Evolutionary conservation across 2,113 vertebrate species (phyloP).

Genomic region (Sclerurus mexicanus): DNA sequence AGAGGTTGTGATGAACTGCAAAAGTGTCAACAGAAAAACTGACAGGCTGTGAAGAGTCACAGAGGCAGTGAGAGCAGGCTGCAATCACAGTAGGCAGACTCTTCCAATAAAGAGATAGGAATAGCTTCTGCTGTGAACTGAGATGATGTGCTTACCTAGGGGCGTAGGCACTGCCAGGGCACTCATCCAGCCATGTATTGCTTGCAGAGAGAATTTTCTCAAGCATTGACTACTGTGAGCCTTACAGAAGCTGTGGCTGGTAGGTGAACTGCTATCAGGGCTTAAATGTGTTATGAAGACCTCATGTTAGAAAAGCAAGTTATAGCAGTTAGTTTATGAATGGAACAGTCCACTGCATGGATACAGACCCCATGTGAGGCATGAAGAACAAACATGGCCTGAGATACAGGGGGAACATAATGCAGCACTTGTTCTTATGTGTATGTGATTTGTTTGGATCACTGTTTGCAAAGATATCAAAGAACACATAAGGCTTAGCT

Average conservation of each 20-base stretch:
- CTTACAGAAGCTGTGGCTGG: neutral
- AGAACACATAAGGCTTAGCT: neutral
- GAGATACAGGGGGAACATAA: neutral
- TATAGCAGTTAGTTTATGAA: neutral
- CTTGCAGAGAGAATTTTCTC: neutral
- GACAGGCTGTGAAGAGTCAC: constrained; percentile 62
- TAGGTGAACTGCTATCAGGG: neutral
- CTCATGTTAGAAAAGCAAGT: neutral
- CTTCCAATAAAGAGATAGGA: constrained; percentile 15
- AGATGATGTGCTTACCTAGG: constrained; percentile 2
- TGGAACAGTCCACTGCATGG: neutral
- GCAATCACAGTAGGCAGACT: constrained; percentile 22
- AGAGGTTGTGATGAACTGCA: constrained; percentile 36
- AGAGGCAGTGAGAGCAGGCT: constrained; percentile 49
- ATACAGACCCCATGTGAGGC: neutral
- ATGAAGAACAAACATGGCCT: neutral
- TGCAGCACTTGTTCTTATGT: neutral
- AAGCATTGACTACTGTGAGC: neutral
- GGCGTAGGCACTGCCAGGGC: neutral
- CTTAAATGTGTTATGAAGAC: neutral
- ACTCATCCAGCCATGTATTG: neutral
- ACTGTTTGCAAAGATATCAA: neutral
- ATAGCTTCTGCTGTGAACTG: constrained; percentile 9
- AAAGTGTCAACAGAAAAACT: constrained; percentile 54
- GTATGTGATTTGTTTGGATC: neutral